Evolutionary conservation across 2,888 invertebrate genomes (phyloP).

Genomic region (Polydrusus tereticollis): DNA sequence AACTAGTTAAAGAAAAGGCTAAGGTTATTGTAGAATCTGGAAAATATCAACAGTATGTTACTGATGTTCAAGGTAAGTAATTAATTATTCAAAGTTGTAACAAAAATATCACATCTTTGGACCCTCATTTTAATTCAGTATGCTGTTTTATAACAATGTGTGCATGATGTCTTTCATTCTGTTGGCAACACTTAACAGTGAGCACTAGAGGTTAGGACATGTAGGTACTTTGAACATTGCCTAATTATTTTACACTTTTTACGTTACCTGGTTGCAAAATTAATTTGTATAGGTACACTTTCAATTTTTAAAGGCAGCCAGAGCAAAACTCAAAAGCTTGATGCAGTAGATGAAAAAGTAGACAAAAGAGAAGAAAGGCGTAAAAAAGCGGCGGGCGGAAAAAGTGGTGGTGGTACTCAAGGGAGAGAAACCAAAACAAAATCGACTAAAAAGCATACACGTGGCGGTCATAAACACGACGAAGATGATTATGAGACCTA

Average conservation of each 20-base stretch:
- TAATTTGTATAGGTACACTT: conserved; percentile 45
- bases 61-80: conserved; percentile 71
- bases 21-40: conserved; percentile 79
- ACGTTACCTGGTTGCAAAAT: neutral
- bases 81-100: neutral
- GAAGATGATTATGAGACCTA: conserved; percentile 73
- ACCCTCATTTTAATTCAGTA: too few relatives aligned
- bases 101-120: too few relatives aligned
- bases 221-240: too few relatives aligned
- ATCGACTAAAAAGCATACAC: conserved; percentile 86
- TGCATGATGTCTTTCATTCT: too few relatives aligned
- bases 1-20: conserved; percentile 75
- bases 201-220: too few relatives aligned
- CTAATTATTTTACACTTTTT: too few relatives aligned
- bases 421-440: conserved; percentile 96
- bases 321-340: conserved; percentile 57
- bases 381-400: conserved; percentile 88
- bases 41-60: conserved; percentile 80
- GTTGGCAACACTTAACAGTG: too few relatives aligned
- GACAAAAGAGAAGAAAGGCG: conserved; percentile 90
- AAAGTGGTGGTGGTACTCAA: conserved; percentile 92
- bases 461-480: conserved; percentile 71
- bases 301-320: conserved; percentile 58
- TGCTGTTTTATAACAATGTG: too few relatives aligned
- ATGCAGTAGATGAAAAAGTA: conserved; percentile 66